These are phyloP conservation scores for Carapus acus DNA, from an alignment of 2,797 vertebrate species.

Conservation along the genomic window DNA sequence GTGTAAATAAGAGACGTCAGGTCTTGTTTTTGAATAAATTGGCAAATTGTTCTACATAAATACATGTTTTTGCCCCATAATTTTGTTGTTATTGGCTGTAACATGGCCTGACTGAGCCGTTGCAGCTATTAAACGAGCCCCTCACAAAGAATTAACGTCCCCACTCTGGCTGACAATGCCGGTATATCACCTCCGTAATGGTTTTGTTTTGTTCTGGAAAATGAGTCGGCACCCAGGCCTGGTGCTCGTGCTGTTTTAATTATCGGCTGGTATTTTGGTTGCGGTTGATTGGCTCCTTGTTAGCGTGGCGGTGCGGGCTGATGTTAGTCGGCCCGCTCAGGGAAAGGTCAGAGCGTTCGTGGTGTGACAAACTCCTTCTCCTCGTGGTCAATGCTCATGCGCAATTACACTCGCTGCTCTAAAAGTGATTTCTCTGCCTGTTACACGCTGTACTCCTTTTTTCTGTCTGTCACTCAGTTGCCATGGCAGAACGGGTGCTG, in stretches of 20 bases:
- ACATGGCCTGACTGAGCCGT: no score
- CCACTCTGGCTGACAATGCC: not conserved
- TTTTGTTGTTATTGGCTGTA: no score
- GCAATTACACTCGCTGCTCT: constrained; percentile 42
- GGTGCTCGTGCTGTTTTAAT: constrained; percentile 27
- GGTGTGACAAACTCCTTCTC: constrained; percentile 13
- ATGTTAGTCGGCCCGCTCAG: constrained; percentile 36
- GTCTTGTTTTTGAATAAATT: no score
- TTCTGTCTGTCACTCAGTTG: constrained; percentile 31
- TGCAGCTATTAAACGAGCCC: no score
- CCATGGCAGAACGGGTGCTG: constrained; percentile 84
- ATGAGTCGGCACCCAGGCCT: constrained; percentile 17
- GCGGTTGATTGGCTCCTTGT: constrained; percentile 39
- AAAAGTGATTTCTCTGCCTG: not conserved
- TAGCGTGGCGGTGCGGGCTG: constrained; percentile 41
- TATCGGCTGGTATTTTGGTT: constrained; percentile 46
- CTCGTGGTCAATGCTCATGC: constrained; percentile 58
- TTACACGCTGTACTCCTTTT: not conserved
- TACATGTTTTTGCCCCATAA: no score
- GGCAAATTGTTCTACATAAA: no score
- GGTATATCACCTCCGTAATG: constrained; percentile 22
- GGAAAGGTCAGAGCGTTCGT: constrained; percentile 66
- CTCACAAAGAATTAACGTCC: no score
- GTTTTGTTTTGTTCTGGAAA: constrained; percentile 31
- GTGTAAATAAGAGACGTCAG: no score